phyloP scores from a whole-genome alignment of 2,888 invertebrate species.

The Hemithea aestivaria region DNA sequence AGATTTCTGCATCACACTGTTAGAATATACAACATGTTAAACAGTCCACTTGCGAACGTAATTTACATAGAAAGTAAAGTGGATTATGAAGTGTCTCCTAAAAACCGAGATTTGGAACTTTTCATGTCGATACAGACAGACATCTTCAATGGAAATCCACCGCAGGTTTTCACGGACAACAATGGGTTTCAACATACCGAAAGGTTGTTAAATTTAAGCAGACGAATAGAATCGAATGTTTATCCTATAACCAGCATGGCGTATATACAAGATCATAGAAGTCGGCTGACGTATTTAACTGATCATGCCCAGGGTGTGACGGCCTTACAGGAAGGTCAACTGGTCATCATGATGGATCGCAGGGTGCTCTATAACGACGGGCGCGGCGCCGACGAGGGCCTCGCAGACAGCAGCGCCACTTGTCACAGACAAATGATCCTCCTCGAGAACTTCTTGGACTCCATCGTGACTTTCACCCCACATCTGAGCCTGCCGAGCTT shows the following conservation, averaged over 20 bases:
- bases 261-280: constrained; percentile 86
- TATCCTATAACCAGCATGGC: constrained; percentile 95
- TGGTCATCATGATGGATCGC: constrained; percentile 96
- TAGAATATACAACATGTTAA: constrained; percentile 85
- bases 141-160: constrained; percentile 87
- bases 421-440: constrained; percentile 55
- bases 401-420: constrained; percentile 91
- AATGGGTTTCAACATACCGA: constrained; percentile 95
- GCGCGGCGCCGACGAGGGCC: constrained; percentile 94
- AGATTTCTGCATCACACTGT: constrained; percentile 87
- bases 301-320: constrained; percentile 95
- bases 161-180: constrained; percentile 91
- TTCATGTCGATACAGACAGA: constrained; percentile 93
- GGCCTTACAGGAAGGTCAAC: constrained; percentile 90
- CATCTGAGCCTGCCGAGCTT: constrained; percentile 50
- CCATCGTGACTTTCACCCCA: constrained; percentile 14
- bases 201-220: constrained; percentile 85
- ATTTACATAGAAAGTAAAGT: constrained; percentile 89
- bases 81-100: constrained; percentile 90
- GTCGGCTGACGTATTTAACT: constrained; percentile 87
- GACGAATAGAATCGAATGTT: constrained; percentile 95
- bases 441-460: constrained; percentile 51
- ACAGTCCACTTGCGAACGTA: constrained; percentile 82
- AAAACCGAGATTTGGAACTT: constrained; percentile 92
- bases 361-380: constrained; percentile 95